Conservation (phyloP, 64 coral and sea anemone genomes). For the Cladopsammia gracilis region DNA sequence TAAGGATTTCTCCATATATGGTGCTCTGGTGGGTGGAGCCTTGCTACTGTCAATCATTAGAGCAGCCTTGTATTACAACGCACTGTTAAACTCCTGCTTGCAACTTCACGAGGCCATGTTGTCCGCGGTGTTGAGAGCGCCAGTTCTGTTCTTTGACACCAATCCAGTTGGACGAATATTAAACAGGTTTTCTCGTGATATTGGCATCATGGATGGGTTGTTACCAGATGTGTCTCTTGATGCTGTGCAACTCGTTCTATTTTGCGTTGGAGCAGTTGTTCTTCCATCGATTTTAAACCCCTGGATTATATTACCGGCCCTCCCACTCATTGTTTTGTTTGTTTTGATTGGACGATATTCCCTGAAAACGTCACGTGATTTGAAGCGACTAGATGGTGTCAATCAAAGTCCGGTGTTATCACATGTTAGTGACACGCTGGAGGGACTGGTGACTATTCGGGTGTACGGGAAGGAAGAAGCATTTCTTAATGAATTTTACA, state of each 20-base stretch:
- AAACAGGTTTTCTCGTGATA: constrained; percentile 56
- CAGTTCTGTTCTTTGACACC: constrained; percentile 53
- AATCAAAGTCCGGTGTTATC: constrained; percentile 62
- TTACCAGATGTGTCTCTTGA: constrained; percentile 43
- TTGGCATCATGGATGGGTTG: constrained; percentile 40
- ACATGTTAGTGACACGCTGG: constrained; percentile 54
- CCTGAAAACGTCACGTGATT: constrained; percentile 33
- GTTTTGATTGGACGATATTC: constrained; percentile 26
- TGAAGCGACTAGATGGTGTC: constrained; percentile 30
- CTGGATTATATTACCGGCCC: constrained; percentile 4
- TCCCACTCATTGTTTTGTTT: constrained; percentile 6
- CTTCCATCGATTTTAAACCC: constrained; percentile 38
- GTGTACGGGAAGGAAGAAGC: constrained; percentile 12
- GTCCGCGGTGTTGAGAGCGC: constrained; percentile 17
- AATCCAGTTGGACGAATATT: constrained; percentile 42
- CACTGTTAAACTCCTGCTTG: not conserved
- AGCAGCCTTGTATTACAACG: not conserved
- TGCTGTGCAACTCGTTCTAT: constrained; percentile 27
- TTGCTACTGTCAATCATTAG: constrained; percentile 22
- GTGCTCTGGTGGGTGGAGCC: not conserved
- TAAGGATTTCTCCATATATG: constrained; percentile 21
- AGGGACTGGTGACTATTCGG: constrained; percentile 63
- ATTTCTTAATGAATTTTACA: constrained; percentile 42
- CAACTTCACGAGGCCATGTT: constrained; percentile 34
- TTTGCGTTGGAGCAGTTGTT: constrained; percentile 41